Conservation (phyloP, 2,888 invertebrate genomes). For the Cephus pulcher region DNA sequence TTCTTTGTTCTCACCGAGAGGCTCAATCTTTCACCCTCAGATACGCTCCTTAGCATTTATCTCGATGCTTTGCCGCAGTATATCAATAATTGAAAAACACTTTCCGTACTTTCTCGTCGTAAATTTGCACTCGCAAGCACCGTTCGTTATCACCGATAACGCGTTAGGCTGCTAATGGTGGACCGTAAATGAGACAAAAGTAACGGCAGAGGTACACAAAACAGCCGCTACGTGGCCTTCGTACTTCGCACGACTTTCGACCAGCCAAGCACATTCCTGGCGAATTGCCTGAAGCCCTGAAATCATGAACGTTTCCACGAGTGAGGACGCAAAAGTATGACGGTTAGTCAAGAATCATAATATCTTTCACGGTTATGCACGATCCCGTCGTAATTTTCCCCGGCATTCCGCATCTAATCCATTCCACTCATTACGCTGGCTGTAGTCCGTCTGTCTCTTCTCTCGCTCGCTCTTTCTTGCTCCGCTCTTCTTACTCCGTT, state of each 20-base stretch:
- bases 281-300: slow-evolving; percentile 36
- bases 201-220: not conserved
- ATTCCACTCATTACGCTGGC: not conserved
- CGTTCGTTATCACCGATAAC: not conserved
- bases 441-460: not conserved
- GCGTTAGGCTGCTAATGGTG: no score
- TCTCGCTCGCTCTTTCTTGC: not conserved
- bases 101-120: not conserved
- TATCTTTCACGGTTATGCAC: not conserved
- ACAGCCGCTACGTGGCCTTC: slow-evolving; percentile 18
- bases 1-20: not conserved
- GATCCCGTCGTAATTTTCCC: not conserved
- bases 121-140: not conserved
- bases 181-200: not conserved
- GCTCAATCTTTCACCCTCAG: not conserved
- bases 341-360: not conserved
- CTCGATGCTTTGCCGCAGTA: not conserved
- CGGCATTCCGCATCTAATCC: not conserved
- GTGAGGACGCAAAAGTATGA: not conserved
- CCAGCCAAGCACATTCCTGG: slow-evolving; percentile 43
- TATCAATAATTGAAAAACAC: not conserved
- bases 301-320: slow-evolving; percentile 4
- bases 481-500: slow-evolving; percentile 1
- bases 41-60: not conserved
- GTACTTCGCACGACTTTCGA: slow-evolving; percentile 21